phyloP scores from a whole-genome alignment of 2,113 vertebrate species.

The Dasyornis broadbenti region DNA sequence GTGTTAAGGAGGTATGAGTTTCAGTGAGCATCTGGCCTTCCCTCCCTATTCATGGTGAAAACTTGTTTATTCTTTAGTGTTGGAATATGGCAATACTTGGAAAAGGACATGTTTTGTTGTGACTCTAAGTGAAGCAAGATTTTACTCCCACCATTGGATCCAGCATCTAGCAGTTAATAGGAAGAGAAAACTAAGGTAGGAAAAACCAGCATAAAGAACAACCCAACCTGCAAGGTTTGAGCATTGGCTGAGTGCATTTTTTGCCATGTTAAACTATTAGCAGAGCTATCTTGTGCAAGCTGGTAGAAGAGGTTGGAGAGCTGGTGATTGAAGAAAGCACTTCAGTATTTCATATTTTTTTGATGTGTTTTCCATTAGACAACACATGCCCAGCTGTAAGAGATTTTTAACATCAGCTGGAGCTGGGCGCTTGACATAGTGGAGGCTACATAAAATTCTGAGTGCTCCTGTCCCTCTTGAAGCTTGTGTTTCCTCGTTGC shows the following conservation, averaged over 20 bases:
- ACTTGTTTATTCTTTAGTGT: neutral
- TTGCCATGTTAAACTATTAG: neutral
- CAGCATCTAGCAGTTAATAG: neutral
- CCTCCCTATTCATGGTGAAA: neutral
- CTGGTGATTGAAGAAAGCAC: neutral
- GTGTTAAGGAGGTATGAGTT: neutral
- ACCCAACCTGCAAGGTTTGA: neutral
- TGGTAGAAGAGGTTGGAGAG: neutral
- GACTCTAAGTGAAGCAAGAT: neutral
- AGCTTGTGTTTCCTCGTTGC: neutral
- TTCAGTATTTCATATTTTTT: neutral
- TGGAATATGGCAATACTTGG: neutral
- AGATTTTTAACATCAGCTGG: neutral
- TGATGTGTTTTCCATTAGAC: neutral
- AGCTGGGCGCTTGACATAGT: neutral
- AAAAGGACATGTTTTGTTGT: neutral
- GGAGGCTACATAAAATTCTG: neutral
- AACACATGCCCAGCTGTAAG: neutral
- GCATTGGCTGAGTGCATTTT: neutral
- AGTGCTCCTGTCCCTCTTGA: neutral
- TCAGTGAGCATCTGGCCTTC: neutral
- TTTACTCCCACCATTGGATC: neutral
- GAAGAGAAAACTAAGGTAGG: neutral
- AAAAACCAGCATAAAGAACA: fast-evolving
- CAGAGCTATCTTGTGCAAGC: neutral